Conservation (phyloP, 1,140 invertebrate genomes). For the Acarapis woodi region DNA sequence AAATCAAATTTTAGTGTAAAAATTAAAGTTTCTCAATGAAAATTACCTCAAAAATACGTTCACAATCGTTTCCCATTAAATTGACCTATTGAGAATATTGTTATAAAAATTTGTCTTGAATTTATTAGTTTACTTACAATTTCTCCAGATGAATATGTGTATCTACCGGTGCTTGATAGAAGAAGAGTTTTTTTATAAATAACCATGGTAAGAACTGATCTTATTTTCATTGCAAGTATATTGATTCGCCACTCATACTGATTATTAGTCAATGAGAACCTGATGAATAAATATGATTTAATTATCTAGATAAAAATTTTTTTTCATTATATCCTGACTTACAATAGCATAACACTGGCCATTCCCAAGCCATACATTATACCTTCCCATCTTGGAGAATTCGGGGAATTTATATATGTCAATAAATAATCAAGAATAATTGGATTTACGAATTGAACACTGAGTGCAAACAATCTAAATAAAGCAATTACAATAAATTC, state of each 20-base stretch:
- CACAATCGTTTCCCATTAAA: constrained; percentile 11
- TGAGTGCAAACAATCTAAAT: constrained; percentile 46
- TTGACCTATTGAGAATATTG: too few relatives aligned
- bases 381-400: constrained; percentile 28
- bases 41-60: constrained; percentile 8
- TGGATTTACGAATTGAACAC: constrained; percentile 71
- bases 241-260: constrained; percentile 7
- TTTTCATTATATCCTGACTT: constrained; percentile 14
- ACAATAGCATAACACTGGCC: constrained; percentile 34
- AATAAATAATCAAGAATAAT: constrained; percentile 19
- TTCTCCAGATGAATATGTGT: constrained; percentile 11
- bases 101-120: too few relatives aligned
- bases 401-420: constrained; percentile 8
- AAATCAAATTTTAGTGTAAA: too few relatives aligned
- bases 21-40: constrained; percentile 9
- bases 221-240: constrained; percentile 4
- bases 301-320: constrained; percentile 4
- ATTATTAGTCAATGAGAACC: constrained; percentile 7
- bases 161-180: constrained; percentile 9
- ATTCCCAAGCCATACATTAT: constrained; percentile 6
- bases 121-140: too few relatives aligned
- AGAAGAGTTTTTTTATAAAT: constrained; percentile 10
- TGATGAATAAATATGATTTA: neutral
- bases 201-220: constrained; percentile 4
- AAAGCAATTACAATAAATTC: constrained; percentile 47